Base-by-base conservation (phyloP, 2,888 invertebrate species). In the Xanthorhoe designata region DNA sequence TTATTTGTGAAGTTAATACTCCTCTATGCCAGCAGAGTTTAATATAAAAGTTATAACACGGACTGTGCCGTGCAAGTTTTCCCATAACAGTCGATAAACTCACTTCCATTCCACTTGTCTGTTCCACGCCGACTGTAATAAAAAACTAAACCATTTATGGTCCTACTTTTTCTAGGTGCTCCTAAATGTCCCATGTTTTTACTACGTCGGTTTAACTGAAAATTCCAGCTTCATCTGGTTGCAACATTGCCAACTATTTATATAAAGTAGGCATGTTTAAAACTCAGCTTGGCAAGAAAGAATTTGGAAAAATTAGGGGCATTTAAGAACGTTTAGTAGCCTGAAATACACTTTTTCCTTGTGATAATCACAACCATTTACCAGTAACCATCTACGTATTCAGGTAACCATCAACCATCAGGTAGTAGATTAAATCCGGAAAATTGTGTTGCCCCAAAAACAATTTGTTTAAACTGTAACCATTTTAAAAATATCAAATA, bases 21-120 rank as follows among this genome's bases (percentile, higher is more conserved):
- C 55, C 58, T 53, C 61, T 68, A 65, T 69, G 67, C 68, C 64
- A 54, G 61, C 42, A 57, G 38, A 49, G 49, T 75, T 77, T 78
- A 76, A 77, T 76, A 79, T 73, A 77, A 79, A 82, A 80, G 79
- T 80, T 83, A 62, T 61, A 73, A 18, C 57, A 64, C 63, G 67
- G 35, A 66, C 57, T 54, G 19, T 64, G 56, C 73, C 68, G 75
- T 66, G 35, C 54, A 53, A 61, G 58, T 56, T 64, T 52, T 53
- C 54, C 52, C 50, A 60, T 65, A 63, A 61, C 71, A 69, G 68
- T 64, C 70, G 58, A 66, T 68, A 71, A 66, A 60, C 61, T 49
- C 45, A 61, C 45, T 61, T 61, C 54, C 17, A 29, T 61, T 61
- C 54, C 17, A 29, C 49, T 54, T 42, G 51, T 60, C 6, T 52